These are phyloP conservation scores for Ardeotis arabs DNA, from an alignment of 2,113 vertebrate species.

Conservation along the genomic window DNA sequence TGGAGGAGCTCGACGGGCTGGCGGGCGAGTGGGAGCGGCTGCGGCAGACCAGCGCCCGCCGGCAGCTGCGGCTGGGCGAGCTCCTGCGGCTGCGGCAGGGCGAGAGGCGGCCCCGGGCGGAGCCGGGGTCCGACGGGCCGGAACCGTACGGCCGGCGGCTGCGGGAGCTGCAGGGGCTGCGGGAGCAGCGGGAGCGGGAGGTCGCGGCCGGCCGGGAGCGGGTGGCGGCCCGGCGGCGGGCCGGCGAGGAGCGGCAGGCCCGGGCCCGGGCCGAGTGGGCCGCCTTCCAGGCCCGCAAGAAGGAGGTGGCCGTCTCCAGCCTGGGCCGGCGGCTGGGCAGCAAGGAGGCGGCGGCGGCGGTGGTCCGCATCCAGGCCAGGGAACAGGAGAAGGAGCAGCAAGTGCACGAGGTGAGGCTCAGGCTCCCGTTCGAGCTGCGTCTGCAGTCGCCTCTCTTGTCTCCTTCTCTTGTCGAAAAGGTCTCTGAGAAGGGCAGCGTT, in stretches of 20 bases:
- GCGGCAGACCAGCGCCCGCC: conserved; percentile 46
- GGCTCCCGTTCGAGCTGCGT: not conserved
- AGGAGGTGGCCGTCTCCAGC: conserved; percentile 53
- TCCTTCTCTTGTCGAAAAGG: not conserved
- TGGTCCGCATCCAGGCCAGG: conserved; percentile 58
- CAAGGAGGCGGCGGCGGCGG: conserved; percentile 45
- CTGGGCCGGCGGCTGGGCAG: conserved; percentile 56
- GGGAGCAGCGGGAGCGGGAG: not conserved
- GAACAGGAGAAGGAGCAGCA: conserved; percentile 74
- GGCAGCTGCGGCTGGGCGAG: conserved; percentile 62
- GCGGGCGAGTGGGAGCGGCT: conserved; percentile 55
- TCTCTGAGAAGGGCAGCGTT: rapidly evolving
- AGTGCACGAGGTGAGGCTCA: not conserved
- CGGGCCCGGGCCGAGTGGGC: too few relatives aligned
- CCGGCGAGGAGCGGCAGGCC: too few relatives aligned
- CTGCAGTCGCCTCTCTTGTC: rapidly evolving
- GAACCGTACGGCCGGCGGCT: not conserved
- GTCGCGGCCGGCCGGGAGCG: too few relatives aligned
- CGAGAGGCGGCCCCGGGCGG: not conserved
- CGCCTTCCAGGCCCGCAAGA: conserved; percentile 60
- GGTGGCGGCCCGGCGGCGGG: too few relatives aligned
- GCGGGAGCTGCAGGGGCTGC: conserved; percentile 63
- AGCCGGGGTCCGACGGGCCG: too few relatives aligned
- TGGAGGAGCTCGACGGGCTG: conserved; percentile 58
- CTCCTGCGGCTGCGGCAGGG: conserved; percentile 31